Evolutionary conservation across 2,797 vertebrate genomes (phyloP).

Genomic region (Myotis myotis): DNA sequence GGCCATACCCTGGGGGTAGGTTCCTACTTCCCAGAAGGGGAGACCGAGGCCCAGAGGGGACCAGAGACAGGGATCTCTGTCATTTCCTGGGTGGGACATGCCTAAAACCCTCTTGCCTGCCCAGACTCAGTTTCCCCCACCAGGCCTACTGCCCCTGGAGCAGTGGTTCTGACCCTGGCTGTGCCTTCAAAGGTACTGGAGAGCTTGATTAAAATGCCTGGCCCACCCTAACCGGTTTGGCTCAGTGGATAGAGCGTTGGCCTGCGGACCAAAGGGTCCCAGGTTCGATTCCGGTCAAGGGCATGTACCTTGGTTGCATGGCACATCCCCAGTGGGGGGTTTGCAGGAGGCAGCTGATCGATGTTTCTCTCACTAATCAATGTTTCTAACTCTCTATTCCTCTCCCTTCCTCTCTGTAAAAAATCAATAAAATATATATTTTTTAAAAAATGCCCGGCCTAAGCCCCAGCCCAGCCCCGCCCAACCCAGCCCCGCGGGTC

Average conservation of each 20-base stretch:
- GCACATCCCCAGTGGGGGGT: no score
- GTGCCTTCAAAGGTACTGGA: not conserved
- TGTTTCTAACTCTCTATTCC: no score
- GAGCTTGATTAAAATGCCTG: not conserved
- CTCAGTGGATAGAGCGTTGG: no score
- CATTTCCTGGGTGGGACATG: not conserved
- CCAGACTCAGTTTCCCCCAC: not conserved
- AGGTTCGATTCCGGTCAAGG: no score
- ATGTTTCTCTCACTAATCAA: no score
- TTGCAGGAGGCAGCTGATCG: no score
- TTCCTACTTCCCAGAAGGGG: not conserved
- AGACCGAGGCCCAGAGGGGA: not conserved
- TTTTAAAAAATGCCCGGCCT: not conserved
- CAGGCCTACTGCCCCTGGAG: not conserved
- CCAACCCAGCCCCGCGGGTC: no score
- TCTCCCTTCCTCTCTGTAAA: no score
- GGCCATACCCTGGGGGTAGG: rapidly evolving
- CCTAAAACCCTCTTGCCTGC: not conserved
- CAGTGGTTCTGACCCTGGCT: not conserved
- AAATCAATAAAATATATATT: no score
- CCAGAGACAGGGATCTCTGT: not conserved
- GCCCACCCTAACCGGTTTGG: no score
- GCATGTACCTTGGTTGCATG: no score
- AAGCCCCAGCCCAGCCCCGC: not conserved
- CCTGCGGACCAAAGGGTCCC: no score